These are phyloP conservation scores for Eulithis prunata DNA, from an alignment of 2,888 invertebrate species.

Conservation along the genomic window DNA sequence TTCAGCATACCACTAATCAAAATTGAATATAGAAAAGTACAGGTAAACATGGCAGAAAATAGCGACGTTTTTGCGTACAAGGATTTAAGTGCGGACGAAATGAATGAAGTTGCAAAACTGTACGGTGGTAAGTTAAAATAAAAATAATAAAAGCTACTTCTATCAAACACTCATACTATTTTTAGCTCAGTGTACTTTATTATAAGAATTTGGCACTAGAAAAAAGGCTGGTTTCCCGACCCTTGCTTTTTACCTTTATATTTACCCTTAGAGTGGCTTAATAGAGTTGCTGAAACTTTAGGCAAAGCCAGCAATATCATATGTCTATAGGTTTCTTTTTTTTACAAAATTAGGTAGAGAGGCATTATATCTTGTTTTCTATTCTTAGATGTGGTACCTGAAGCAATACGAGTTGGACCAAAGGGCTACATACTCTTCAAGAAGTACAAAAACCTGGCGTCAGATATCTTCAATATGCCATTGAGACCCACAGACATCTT, in stretches of 20 bases:
- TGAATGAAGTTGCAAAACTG: conserved; percentile 1
- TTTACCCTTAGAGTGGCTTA: too few relatives aligned
- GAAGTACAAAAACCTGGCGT: conserved; percentile 69
- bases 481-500: conserved; percentile 86
- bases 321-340: too few relatives aligned
- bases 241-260: too few relatives aligned
- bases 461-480: conserved; percentile 85
- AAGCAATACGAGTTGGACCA: conserved; percentile 88
- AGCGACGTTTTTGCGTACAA: conserved; percentile 43
- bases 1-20: neutral
- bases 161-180: too few relatives aligned
- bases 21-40: neutral
- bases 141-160: too few relatives aligned
- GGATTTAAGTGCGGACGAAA: conserved; percentile 4
- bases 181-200: too few relatives aligned
- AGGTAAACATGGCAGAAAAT: conserved; percentile 6
- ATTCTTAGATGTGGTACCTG: conserved; percentile 43
- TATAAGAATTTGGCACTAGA: too few relatives aligned
- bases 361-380: neutral
- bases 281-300: too few relatives aligned
- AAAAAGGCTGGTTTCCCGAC: too few relatives aligned
- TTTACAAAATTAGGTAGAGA: too few relatives aligned
- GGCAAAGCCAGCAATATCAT: too few relatives aligned
- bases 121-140: conserved; percentile 5
- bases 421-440: conserved; percentile 69